Evolutionary conservation across 2,888 invertebrate species (phyloP), one percentile per base, ranked within the genome.

Genomic region (Zhengitettix transpicula): DNA sequence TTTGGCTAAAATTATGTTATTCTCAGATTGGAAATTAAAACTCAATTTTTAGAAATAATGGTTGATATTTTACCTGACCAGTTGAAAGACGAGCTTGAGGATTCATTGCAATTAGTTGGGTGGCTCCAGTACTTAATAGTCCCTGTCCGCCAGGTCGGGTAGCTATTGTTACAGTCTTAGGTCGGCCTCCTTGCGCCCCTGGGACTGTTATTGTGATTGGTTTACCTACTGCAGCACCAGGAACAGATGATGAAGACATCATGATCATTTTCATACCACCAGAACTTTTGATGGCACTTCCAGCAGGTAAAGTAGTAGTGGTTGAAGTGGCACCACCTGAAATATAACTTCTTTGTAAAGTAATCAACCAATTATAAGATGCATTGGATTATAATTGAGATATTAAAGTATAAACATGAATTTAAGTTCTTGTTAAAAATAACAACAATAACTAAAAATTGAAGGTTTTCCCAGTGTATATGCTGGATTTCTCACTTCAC

Each of bases 201-300:
- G 84, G 82, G 67, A 85, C 78, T 0, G 84, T 82, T 63, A 85
- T 79, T 1, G 84, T 84, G 60, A 86, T 82, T 0, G 85, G 85
- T 67, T 84, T 82, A 1, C 82, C 81, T 10, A 79, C 72, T 42
- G 80, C 79, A 61, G 75, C 76, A 0, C 76, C 73, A 15, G 73
- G 75, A 65, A 75, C 74, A 1, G 77, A 75, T 44, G 77, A 74
- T 1, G 80, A 78, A 2, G 80, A 80, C 9, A 80, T 77, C 53
- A 79, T 77, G 59, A 80, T 76, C 79, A 80, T 79, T 64, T 78
- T 78, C 47, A n/a, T 47, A 7, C 47, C 47, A 1, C 28, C 28
- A 28, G 28, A 28, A 28, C 28, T 28, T 28, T 28, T 28, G 28
- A 28, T 28, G 7, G 47, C 14, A 47, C n/a, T 47, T 47, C 14